Conservation (phyloP, 2,113 vertebrate genomes). For the Epinephelus lanceolatus region DNA sequence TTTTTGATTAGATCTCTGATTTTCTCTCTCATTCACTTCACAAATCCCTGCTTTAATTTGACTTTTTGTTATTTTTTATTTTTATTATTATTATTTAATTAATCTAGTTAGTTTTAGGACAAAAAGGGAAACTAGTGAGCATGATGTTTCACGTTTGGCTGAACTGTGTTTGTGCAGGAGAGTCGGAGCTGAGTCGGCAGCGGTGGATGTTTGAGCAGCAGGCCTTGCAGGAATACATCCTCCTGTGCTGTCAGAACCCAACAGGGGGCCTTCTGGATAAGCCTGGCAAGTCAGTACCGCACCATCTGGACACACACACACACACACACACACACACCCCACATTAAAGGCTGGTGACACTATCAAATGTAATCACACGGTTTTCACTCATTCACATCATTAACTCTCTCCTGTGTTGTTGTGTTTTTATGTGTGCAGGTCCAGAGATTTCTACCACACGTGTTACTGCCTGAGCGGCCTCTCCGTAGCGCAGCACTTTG, state of each 20-base stretch:
- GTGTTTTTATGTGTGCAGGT: slow-evolving; percentile 79
- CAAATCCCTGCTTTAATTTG: background rate
- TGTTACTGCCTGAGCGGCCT: slow-evolving; percentile 98
- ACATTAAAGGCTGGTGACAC: background rate
- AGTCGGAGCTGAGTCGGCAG: slow-evolving; percentile 88
- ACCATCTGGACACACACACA: slow-evolving; percentile 56
- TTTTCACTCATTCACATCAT: background rate
- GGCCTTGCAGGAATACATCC: slow-evolving; percentile 97
- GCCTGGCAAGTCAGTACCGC: slow-evolving; percentile 94
- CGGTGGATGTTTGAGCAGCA: slow-evolving; percentile 97
- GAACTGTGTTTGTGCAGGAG: slow-evolving; percentile 81
- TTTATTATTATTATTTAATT: background rate
- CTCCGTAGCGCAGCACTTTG: slow-evolving; percentile 96
- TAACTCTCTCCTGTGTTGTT: background rate
- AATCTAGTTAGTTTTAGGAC: background rate
- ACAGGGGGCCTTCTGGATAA: slow-evolving; percentile 95
- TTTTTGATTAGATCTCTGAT: too few relatives aligned
- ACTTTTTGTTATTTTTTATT: background rate
- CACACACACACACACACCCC: background rate
- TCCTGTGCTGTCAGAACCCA: slow-evolving; percentile 97
- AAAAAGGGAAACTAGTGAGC: background rate
- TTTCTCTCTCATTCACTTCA: too few relatives aligned
- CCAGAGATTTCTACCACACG: slow-evolving; percentile 98
- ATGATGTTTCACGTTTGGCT: background rate
- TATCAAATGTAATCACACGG: background rate